Evolutionary conservation across 2,797 vertebrate genomes (phyloP), one percentile per base, ranked within the genome.

Genomic region (Podarcis lilfordi): DNA sequence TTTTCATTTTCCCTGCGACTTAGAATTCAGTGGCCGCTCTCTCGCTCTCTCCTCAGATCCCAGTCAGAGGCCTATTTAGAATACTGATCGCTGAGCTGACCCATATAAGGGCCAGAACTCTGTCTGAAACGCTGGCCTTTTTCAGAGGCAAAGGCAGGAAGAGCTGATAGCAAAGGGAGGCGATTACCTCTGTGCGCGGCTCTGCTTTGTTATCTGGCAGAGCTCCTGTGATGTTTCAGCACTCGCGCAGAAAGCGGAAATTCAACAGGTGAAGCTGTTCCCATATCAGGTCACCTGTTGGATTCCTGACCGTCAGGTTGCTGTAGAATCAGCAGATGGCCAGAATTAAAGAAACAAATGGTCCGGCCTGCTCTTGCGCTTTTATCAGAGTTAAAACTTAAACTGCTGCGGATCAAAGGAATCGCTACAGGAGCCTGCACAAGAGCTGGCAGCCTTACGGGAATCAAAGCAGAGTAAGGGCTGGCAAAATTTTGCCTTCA

Each of bases 41-140:
- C n/a, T 75, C 21, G 25, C 82, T 32, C 80, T 61, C 43, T 80
- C 40, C 68, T 75, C 50, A 84, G 17, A 17, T 61, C 71, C 45
- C 66, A 80, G 23, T n/a, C 17, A 32, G 77, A 80, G 85, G n/a
- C 77, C 25, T 32, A 59, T 43, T 64, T n/a, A 37, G 85, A 74
- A 80, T 74, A 72, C 69, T 80, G 66, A 80, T 61, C 9, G 50
- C 66, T 55, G 21, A 55, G 43, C 23, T 86, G 64, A 80, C 77
- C 77, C 85, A 86, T 32, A 59, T 86, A 82, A 88, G 43, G 68
- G 68, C 40, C n/a, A 74, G 25, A 83, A 66, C 59, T 37, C 35
- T n/a, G 72, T 50, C 72, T 76, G 77, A 59, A 71, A n/a, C 11
- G 40, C 40, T 29, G 64, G 25, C 8, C 4, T 35, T 9, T 55